Base-by-base conservation (phyloP, 1,140 invertebrate species). In the Protaetia brevitarsis region DNA sequence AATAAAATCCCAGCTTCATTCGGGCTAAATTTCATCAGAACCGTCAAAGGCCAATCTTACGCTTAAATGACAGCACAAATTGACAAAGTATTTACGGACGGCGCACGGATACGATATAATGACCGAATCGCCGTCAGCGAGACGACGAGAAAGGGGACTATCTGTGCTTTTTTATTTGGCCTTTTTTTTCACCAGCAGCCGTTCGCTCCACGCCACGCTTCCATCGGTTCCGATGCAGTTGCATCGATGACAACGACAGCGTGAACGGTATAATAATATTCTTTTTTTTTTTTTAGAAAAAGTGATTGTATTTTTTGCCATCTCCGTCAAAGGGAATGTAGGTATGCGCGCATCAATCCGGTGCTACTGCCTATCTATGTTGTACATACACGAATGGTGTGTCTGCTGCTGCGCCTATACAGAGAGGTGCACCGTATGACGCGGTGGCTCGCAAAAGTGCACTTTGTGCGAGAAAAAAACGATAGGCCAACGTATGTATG, bases 11-110 rank as follows among this genome's bases (percentile, higher is more conserved):
- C n/a, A n/a, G n/a, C n/a, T n/a, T 51, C 19, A 7, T 23, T 51
- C 41, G 8, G 8, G 21, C 41, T 21, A 19, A 51, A 26, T 51
- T 51, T 51, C 41, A 51, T 51, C 16, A 51, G 26, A 23, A 51
- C 19, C 19, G 26, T 51, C 41, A 51, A 51, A 51, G 41, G 41
- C 41, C 41, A 51, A 51, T 51, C 41, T 51, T 51, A 51, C 41
- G 41, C 41, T 51, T 51, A 51, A 51, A 51, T 51, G 41, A 51
- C 41, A 51, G 6, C 41, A 23, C 19, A 51, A 51, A 51, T 51
- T 51, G 41, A 51, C 41, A 51, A 51, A 51, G 41, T 51, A 11
- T 23, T 51, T 23, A 16, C 7, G 21, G 16, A 13, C 41, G 26
- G 8, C 19, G 19, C 41, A 10, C 21, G n/a, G 37, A 11, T 41